A percentile compares a stretch with the other conserved stretches of the same genome.
Evolutionary conservation across 2,113 vertebrate species (phyloP).

Genomic region (Hystrix brachyura): DNA sequence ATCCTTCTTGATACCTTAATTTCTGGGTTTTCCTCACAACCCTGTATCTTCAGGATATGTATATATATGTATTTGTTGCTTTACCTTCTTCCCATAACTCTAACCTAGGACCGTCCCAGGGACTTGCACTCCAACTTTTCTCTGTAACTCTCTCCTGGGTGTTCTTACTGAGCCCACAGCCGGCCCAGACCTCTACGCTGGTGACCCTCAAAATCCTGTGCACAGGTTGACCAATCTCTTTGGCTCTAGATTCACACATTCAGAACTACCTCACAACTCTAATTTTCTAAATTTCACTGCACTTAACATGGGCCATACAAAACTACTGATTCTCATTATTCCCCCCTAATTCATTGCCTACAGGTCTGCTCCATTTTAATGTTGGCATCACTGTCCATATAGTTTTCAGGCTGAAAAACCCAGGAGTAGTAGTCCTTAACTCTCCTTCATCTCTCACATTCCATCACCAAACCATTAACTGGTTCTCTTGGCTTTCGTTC

Average conservation of each 20-base stretch:
- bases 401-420: not conserved
- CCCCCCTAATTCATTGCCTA: not conserved
- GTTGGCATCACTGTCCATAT: not conserved
- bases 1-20: not conserved
- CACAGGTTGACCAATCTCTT: not conserved
- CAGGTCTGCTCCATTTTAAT: not conserved
- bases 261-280: not conserved
- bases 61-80: too few species aligned
- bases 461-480: not conserved
- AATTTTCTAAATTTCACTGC: not conserved
- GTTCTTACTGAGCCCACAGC: not conserved
- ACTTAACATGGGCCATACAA: not conserved
- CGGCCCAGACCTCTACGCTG: not conserved
- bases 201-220: not conserved
- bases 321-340: not conserved
- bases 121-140: not conserved
- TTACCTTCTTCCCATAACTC: not conserved
- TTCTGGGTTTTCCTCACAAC: not conserved
- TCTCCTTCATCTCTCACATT: not conserved
- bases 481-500: not conserved
- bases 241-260: not conserved
- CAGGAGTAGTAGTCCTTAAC: not conserved
- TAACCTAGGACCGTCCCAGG: not conserved
- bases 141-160: not conserved
- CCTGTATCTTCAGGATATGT: not conserved